Conservation (phyloP, 2,888 invertebrate species). For the Kuschelorhynchus macadamiae region DNA sequence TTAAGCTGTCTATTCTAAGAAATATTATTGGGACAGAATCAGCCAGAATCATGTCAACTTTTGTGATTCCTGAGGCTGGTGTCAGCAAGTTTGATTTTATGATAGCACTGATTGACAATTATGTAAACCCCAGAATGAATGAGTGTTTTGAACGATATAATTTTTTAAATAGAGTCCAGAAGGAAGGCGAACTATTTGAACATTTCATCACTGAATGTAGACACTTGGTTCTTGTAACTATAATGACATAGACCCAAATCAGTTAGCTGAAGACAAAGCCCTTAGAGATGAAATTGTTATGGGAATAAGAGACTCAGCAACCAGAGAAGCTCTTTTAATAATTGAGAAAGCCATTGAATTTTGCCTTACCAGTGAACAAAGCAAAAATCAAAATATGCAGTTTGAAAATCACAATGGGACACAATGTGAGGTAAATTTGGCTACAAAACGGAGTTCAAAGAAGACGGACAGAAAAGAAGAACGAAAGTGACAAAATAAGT, state of each 20-base stretch:
- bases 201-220: slow-evolving; percentile 52
- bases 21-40: slow-evolving; percentile 49
- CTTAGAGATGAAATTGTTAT: slow-evolving; percentile 52
- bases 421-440: background rate
- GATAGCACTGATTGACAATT: slow-evolving; percentile 42
- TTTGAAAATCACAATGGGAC: background rate
- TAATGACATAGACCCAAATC: slow-evolving; percentile 32
- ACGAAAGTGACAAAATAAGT: background rate
- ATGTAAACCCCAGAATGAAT: slow-evolving; percentile 54
- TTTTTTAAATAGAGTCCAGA: slow-evolving; percentile 51
- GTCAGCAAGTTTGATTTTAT: slow-evolving; percentile 35
- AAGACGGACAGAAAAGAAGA: background rate
- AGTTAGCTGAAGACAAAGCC: slow-evolving; percentile 48
- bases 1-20: slow-evolving; percentile 52
- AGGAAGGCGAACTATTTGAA: slow-evolving; percentile 53
- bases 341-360: slow-evolving; percentile 53
- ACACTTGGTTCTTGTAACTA: slow-evolving; percentile 43
- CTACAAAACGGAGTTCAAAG: background rate
- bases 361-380: slow-evolving; percentile 54
- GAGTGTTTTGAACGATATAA: slow-evolving; percentile 54
- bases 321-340: slow-evolving; percentile 51
- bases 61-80: slow-evolving; percentile 24
- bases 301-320: slow-evolving; percentile 50
- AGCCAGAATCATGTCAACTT: slow-evolving; percentile 49
- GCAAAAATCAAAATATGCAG: slow-evolving; percentile 35